Evolutionary conservation across 2,113 vertebrate species (phyloP).

Genomic region (Halichoeres trimaculatus): DNA sequence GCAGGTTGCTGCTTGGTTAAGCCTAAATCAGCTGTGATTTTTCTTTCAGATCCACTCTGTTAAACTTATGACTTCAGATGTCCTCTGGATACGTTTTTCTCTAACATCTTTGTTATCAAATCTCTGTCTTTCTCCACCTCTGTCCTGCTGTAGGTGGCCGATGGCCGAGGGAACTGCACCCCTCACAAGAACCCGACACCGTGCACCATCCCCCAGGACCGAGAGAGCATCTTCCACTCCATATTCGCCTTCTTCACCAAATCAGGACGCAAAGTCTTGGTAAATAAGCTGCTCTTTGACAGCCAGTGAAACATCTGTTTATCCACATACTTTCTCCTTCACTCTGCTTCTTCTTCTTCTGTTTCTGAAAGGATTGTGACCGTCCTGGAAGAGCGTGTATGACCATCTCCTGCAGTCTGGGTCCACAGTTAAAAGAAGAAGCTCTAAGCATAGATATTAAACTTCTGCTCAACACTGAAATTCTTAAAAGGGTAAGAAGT

Average conservation of each 20-base stretch:
- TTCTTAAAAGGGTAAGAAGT: slow-evolving; percentile 89
- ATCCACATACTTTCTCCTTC: too few relatives aligned
- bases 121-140: neutral
- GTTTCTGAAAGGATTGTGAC: slow-evolving; percentile 90
- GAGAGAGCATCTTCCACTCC: slow-evolving; percentile 95
- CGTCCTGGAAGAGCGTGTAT: slow-evolving; percentile 89
- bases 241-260: slow-evolving; percentile 98
- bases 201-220: slow-evolving; percentile 92
- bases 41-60: neutral
- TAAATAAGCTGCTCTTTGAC: slow-evolving; percentile 79
- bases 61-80: neutral
- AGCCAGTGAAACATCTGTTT: too few relatives aligned
- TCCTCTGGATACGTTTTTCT: neutral
- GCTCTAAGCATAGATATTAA: slow-evolving; percentile 88
- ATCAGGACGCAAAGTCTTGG: slow-evolving; percentile 96
- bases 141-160: slow-evolving; percentile 85
- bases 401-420: slow-evolving; percentile 88
- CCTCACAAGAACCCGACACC: slow-evolving; percentile 89
- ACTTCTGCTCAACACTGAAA: slow-evolving; percentile 95
- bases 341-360: too few relatives aligned
- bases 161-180: slow-evolving; percentile 91
- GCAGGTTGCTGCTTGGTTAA: too few relatives aligned
- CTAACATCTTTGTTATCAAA: neutral
- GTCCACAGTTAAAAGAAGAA: slow-evolving; percentile 90
- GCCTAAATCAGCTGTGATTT: too few relatives aligned